Conservation (phyloP, 2,797 vertebrate species). For the Eulemur albifrons region DNA sequence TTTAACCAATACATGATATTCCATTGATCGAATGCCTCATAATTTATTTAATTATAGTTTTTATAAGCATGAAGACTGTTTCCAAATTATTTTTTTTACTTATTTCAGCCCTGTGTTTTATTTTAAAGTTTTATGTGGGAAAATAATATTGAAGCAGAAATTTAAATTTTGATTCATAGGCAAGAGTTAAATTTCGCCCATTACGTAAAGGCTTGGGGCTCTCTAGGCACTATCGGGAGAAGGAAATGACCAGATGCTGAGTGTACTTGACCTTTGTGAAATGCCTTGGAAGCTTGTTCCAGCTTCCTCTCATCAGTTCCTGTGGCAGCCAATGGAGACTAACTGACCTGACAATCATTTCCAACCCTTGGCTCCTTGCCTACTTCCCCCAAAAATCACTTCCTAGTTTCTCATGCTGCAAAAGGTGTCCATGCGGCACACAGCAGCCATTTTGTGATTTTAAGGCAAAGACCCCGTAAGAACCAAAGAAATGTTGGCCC, state of each 20-base stretch:
- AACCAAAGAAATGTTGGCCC: background rate
- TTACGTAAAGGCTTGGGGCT: background rate
- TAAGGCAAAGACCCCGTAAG: background rate
- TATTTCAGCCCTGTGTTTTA: conserved; percentile 20
- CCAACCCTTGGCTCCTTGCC: background rate
- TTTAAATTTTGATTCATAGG: background rate
- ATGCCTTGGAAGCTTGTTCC: background rate
- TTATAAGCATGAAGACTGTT: background rate
- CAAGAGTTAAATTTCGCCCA: background rate
- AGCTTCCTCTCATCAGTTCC: background rate
- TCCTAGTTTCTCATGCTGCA: background rate
- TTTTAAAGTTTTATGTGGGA: background rate
- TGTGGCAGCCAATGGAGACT: background rate
- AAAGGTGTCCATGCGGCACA: background rate
- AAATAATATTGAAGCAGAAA: conserved; percentile 35
- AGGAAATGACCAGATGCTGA: background rate
- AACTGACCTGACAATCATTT: background rate
- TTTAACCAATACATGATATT: background rate
- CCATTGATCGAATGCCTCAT: background rate
- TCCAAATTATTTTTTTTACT: background rate
- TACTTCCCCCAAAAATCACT: background rate
- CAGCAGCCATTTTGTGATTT: conserved; percentile 8
- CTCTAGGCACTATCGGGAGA: background rate
- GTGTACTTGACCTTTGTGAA: background rate
- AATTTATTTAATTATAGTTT: background rate